These are phyloP conservation scores for Crocidura indochinensis DNA, from an alignment of 2,797 vertebrate genomes.

Conservation along the genomic window DNA sequence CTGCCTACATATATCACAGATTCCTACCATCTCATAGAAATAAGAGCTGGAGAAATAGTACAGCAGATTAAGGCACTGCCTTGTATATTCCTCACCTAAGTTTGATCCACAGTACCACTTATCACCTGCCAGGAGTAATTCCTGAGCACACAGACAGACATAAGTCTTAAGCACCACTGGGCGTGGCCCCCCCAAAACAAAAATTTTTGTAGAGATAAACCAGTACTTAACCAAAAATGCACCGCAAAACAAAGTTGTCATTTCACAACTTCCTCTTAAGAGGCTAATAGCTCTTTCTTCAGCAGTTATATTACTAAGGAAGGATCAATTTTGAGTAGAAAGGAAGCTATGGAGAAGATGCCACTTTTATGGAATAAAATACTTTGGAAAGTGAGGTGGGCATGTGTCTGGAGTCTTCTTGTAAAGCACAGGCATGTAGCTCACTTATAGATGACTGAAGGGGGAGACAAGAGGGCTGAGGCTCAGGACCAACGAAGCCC, in stretches of 20 bases:
- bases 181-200: not conserved
- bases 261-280: not conserved
- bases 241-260: not conserved
- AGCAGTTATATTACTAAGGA: slow-evolving; percentile 39
- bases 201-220: slow-evolving; percentile 1
- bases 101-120: not conserved
- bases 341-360: not conserved
- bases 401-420: not conserved
- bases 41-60: not conserved
- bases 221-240: slow-evolving; percentile 52
- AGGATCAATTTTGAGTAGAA: slow-evolving; percentile 1
- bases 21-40: slow-evolving; percentile 45
- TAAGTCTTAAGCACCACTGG: not conserved
- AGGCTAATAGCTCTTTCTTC: slow-evolving; percentile 37
- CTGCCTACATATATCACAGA: not conserved
- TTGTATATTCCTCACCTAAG: too few relatives aligned
- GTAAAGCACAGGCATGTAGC: not conserved
- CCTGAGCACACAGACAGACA: too few relatives aligned
- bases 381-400: not conserved
- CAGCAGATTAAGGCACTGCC: too few relatives aligned
- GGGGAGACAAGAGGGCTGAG: not conserved
- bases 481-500: not conserved
- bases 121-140: not conserved
- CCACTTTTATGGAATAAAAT: slow-evolving; percentile 8
- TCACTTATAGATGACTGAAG: not conserved